phyloP scores from a whole-genome alignment of 2,797 vertebrate genomes.

The Acipenser oxyrinchus region DNA sequence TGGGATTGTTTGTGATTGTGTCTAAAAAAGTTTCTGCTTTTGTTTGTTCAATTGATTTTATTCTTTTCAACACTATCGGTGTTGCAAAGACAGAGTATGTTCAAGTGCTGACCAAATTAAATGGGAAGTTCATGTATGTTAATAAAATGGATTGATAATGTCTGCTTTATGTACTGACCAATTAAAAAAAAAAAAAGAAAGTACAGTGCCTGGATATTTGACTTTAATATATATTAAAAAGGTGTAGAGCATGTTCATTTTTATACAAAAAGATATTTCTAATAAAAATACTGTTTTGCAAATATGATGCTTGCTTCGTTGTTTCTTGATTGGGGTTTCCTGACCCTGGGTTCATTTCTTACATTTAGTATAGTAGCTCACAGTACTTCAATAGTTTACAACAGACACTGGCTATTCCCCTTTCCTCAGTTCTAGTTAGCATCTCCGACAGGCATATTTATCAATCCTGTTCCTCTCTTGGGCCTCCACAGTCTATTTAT shows the following conservation, averaged over 20 bases:
- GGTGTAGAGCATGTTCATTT: constrained; percentile 94
- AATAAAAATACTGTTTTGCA: constrained; percentile 93
- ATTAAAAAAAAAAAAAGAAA: constrained; percentile 55
- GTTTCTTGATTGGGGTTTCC: too few species aligned
- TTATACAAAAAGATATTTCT: constrained; percentile 92
- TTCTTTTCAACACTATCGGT: constrained; percentile 56
- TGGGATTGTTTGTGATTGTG: constrained; percentile 73
- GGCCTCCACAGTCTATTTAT: too few species aligned
- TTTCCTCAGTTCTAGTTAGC: too few species aligned
- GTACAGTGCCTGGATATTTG: constrained; percentile 97
- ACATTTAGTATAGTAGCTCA: too few species aligned
- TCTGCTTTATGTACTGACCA: constrained; percentile 82
- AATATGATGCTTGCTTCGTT: constrained; percentile 17
- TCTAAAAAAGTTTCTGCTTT: constrained; percentile 52
- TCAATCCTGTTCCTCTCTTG: too few species aligned
- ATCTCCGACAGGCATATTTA: too few species aligned
- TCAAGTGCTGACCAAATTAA: constrained; percentile 78
- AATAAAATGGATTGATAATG: constrained; percentile 77
- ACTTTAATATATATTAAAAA: constrained; percentile 65
- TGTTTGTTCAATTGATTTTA: constrained; percentile 42
- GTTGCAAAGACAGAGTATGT: constrained; percentile 77
- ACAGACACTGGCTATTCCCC: too few species aligned
- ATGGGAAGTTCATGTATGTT: constrained; percentile 85
- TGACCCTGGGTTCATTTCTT: too few species aligned
- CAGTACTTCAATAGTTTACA: too few species aligned